Evolutionary conservation across 2,113 vertebrate genomes (phyloP), one percentile per base, ranked within the genome.

Genomic region (Menidia beryllina): DNA sequence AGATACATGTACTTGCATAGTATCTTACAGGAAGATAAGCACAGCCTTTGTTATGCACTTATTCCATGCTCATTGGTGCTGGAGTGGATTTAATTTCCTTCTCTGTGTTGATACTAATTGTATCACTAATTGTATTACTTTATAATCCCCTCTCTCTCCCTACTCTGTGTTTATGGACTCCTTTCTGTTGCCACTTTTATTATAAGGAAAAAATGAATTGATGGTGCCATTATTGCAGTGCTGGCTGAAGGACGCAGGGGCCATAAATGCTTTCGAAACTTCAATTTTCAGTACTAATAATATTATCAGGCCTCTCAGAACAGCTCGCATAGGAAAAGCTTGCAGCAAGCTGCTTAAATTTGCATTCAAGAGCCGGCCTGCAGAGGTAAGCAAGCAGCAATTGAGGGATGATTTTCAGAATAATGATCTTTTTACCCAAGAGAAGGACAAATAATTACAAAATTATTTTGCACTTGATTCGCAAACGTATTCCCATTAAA

Each of bases 91-190:
- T 68, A 64, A 43, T 70, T 71, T 76, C 61, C 25, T 38, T 57
- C 47, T 69, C 53, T 41, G 27, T 48, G 41, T 60, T 71, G 55
- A 63, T 30, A 23, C 51, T 85, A 65, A 78, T 67, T 78, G 51
- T 54, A 56, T 72, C 68, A 72, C 45, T 83, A 68, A 79, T 72
- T 82, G 48, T 45, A 75, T 79, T 74, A 71, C 50, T 61, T 82
- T 84, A 77, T 78, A 86, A 84, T 85, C 4, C 58, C 25, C 62
- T 59, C 19, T 73, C 50, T 36, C 60, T 52, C 14, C 25, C 59
- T 51, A 50, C 62, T 74, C 50, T 50, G 23, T 5, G 65, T 56
- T 71, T 60, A 79, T 62, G 27, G 77, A 68, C 45, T 67, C n/a
- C 13, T 51, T 75, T 78, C 79, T 54, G 38, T 81, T 74, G 47